Evolutionary conservation across 2,797 vertebrate species (phyloP).

Genomic region (Pampus argenteus): DNA sequence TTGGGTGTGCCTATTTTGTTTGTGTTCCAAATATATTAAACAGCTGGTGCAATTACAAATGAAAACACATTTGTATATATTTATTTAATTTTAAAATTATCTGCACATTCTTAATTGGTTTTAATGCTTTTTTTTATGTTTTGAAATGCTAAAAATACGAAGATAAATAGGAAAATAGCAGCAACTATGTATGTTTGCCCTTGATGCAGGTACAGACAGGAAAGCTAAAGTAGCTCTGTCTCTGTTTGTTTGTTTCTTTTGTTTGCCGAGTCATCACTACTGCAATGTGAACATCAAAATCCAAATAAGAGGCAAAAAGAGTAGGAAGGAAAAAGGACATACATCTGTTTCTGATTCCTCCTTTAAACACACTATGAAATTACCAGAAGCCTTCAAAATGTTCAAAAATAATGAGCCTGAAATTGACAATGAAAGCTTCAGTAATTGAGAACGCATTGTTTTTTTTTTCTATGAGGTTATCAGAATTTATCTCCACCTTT

Average conservation of each 20-base stretch:
- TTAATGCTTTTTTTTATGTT: neutral
- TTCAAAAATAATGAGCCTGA: constrained; percentile 14
- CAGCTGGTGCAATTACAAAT: neutral
- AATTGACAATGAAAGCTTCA: neutral
- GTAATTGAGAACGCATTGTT: too few relatives aligned
- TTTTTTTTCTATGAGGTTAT: neutral
- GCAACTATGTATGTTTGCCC: constrained; percentile 6
- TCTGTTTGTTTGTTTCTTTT: neutral
- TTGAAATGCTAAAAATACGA: neutral
- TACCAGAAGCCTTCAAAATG: constrained; percentile 21
- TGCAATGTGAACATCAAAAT: constrained; percentile 37
- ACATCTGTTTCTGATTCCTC: constrained; percentile 32
- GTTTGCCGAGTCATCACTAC: constrained; percentile 48
- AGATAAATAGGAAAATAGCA: neutral
- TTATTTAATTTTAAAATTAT: neutral
- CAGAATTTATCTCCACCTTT: neutral
- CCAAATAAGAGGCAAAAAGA: constrained; percentile 24
- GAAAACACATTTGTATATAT: constrained; percentile 10
- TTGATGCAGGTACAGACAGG: constrained; percentile 12
- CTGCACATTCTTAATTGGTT: neutral
- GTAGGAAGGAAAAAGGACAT: constrained; percentile 16
- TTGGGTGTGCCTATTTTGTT: constrained; percentile 16
- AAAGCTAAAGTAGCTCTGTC: neutral
- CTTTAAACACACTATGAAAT: constrained; percentile 36
- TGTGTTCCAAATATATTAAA: constrained; percentile 25